Evolutionary conservation across 2,888 invertebrate genomes (phyloP).

Genomic region (Coleophora deauratella): DNA sequence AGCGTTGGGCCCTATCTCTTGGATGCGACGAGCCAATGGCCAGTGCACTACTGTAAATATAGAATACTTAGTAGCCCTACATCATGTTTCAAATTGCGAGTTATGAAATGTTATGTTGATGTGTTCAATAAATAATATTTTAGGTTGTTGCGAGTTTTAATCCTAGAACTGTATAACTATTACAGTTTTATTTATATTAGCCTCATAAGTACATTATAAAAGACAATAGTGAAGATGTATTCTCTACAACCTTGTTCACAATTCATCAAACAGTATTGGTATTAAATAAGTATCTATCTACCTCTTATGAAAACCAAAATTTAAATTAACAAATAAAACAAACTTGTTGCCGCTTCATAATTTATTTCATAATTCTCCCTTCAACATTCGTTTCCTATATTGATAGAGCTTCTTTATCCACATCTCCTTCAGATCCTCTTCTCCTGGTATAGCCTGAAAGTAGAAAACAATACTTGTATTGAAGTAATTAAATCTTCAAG

Average conservation of each 20-base stretch:
- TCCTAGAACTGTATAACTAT: constrained; percentile 13
- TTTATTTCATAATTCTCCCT: constrained; percentile 49
- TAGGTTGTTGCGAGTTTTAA: constrained; percentile 38
- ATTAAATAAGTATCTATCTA: too few species aligned
- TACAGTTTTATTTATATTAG: too few species aligned
- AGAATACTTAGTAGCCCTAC: constrained; percentile 50
- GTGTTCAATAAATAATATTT: constrained; percentile 52
- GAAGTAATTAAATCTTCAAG: too few species aligned
- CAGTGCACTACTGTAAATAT: constrained; percentile 58
- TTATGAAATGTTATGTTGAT: constrained; percentile 34
- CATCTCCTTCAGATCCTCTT: constrained; percentile 80
- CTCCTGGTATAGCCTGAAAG: constrained; percentile 79
- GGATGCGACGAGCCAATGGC: constrained; percentile 10
- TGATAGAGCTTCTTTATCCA: constrained; percentile 82
- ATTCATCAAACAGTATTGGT: neutral
- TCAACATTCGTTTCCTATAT: constrained; percentile 77
- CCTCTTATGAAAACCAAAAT: too few species aligned
- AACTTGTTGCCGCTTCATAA: constrained; percentile 4
- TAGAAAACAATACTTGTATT: constrained; percentile 1
- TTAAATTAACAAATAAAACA: neutral
- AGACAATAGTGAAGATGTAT: constrained; percentile 1
- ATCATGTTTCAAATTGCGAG: constrained; percentile 49
- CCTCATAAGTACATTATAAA: constrained; percentile 8
- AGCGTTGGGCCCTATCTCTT: constrained; percentile 22
- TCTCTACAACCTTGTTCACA: neutral